Conservation (phyloP, 2,888 invertebrate species). For the Trachelus iudaicus region DNA sequence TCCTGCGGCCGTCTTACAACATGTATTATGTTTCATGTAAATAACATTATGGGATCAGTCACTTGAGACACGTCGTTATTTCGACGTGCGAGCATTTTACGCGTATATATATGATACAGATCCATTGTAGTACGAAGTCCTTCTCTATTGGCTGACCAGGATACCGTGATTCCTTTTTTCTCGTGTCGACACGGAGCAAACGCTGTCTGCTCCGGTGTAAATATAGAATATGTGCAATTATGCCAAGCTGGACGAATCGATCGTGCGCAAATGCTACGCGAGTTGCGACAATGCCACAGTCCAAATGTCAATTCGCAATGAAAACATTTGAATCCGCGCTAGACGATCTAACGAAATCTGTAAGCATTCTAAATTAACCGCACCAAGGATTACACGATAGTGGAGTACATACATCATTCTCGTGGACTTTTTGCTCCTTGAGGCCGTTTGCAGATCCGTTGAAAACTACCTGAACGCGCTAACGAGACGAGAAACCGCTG, state of each 20-base stretch:
- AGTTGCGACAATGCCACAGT: neutral
- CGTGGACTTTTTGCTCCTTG: neutral
- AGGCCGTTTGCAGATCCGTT: neutral
- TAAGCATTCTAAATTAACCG: neutral
- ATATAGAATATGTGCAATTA: neutral
- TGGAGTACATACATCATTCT: neutral
- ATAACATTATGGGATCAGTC: conserved; percentile 14
- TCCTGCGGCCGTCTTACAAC: conserved; percentile 11
- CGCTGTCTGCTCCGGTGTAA: neutral
- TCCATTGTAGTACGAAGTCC: neutral
- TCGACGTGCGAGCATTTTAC: neutral
- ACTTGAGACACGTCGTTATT: conserved; percentile 6
- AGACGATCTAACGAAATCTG: neutral
- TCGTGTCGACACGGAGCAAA: neutral
- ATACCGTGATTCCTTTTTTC: neutral
- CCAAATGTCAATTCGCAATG: neutral
- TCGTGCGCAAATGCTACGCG: neutral
- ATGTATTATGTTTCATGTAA: conserved; percentile 14
- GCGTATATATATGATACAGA: neutral
- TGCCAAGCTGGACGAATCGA: neutral
- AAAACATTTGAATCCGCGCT: neutral
- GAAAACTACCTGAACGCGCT: neutral
- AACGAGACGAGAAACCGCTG: neutral
- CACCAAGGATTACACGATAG: neutral
- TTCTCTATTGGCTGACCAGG: neutral